Evolutionary conservation across 2,888 invertebrate species (phyloP).

Genomic region (Acronicta alni): DNA sequence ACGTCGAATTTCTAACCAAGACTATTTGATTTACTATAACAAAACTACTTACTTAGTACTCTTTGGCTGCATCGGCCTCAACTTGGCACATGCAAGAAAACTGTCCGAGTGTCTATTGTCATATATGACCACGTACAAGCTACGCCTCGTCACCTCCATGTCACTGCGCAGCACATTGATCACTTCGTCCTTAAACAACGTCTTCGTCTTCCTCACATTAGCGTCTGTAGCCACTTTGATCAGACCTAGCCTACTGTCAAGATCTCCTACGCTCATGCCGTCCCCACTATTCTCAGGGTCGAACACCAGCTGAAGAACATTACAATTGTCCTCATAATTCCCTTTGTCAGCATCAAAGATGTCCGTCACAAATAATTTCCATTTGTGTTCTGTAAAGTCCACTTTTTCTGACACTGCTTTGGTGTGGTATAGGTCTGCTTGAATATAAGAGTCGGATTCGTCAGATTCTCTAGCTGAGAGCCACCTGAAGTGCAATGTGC

Average conservation of each 20-base stretch:
- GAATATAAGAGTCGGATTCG: conserved; percentile 93
- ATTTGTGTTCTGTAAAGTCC: conserved; percentile 93
- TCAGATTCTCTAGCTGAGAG: conserved; percentile 83
- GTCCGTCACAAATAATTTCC: conserved; percentile 97
- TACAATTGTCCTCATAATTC: conserved; percentile 93
- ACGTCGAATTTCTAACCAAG: no score
- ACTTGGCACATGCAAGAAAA: conserved; percentile 95
- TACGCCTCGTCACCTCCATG: conserved; percentile 93
- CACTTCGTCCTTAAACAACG: conserved; percentile 92
- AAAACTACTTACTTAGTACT: conserved; percentile 91
- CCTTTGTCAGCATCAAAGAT: conserved; percentile 93
- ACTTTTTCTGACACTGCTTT: conserved; percentile 83
- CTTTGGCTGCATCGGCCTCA: conserved; percentile 91
- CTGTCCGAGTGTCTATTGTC: conserved; percentile 93
- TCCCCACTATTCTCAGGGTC: conserved; percentile 93
- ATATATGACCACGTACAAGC: conserved; percentile 94
- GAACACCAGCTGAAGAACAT: conserved; percentile 95
- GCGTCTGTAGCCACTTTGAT: conserved; percentile 92
- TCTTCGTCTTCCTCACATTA: conserved; percentile 86
- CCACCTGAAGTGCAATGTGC: conserved; percentile 93
- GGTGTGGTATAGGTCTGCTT: conserved; percentile 93
- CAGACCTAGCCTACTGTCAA: conserved; percentile 93
- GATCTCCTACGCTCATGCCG: conserved; percentile 93
- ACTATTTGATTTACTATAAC: no score
- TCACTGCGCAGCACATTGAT: conserved; percentile 92